Evolutionary conservation across 1,140 invertebrate genomes (phyloP), one percentile per base, ranked within the genome.

Genomic region (Listronotus bonariensis): DNA sequence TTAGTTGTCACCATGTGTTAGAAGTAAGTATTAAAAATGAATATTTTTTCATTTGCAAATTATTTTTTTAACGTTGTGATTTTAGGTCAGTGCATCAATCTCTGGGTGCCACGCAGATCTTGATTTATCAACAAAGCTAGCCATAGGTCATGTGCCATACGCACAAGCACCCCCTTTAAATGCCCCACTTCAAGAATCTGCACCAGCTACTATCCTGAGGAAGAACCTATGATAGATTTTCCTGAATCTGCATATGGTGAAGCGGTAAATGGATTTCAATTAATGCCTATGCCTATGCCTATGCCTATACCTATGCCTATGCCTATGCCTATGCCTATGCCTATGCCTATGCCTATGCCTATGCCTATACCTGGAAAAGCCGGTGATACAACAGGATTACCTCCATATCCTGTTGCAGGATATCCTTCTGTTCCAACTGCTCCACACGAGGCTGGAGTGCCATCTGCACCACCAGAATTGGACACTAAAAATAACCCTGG

Each of bases 111-210:
- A 62, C 41, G 20, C 38, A 9, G 38, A 62, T 32, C 8, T 62
- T 14, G 59, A 54, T 12, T 26, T 62, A 20, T 1, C 5, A 45
- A 3, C 36, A 14, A 11, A 32, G 3, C 9, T 54, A 20, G 17
- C n/a, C 2, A 11, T 62, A 36, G 59, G 59, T n/a, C 49, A 62
- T 46, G 53, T 62, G 20, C 49, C 59, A 6, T 48, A 6, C 6
- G 6, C 7, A 9, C n/a, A n/a, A 43, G 41, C 41, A 43, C 41
- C 18, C 18, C 5, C 14, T 18, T 6, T 18, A 3, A 18, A 6
- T 48, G 10, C 18, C 18, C 45, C 6, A 6, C 17, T 7, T 18
- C 3, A 48, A 15, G 6, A 48, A 17, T 7, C n/a, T 48, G n/a
- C 18, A 6, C 12, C 15, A 17, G 6, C 15, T n/a, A n/a, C 4